A percentile compares a stretch with the other conserved stretches of the same genome.
These are phyloP conservation scores for Coelinius sp. DNA, from an alignment of 2,888 invertebrate species.

Conservation along the genomic window DNA sequence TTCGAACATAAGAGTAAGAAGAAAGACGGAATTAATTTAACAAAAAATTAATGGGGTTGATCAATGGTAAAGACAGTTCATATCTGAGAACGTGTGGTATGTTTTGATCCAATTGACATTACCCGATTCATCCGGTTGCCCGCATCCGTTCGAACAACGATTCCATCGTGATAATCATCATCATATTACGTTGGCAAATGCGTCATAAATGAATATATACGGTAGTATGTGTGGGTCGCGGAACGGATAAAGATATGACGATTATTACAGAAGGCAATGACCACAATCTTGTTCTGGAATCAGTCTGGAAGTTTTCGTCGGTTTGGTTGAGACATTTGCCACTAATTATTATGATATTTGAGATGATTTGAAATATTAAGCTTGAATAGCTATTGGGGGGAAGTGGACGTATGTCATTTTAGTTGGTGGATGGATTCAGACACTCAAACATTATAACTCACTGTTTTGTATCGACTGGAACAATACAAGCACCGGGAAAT, in stretches of 20 bases:
- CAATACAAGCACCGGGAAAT: not conserved
- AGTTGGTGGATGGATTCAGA: not conserved
- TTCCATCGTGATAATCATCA: conserved; percentile 28
- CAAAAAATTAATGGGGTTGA: not conserved
- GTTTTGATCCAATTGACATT: conserved; percentile 22
- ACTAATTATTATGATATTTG: conserved; percentile 61
- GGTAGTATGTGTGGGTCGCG: conserved; percentile 54
- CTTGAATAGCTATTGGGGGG: not conserved
- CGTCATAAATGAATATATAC: conserved; percentile 35
- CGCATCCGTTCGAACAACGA: conserved; percentile 29
- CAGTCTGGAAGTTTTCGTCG: conserved; percentile 55
- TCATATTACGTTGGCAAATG: conserved; percentile 11
- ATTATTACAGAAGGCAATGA: conserved; percentile 50
- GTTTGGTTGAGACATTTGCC: conserved; percentile 55
- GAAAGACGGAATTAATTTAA: not conserved
- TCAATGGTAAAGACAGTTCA: not conserved
- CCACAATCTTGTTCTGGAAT: conserved; percentile 61
- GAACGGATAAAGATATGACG: conserved; percentile 52
- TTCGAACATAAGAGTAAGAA: not conserved
- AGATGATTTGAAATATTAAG: conserved; percentile 61
- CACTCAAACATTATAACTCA: not conserved
- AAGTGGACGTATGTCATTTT: not conserved
- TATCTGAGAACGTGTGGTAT: not conserved
- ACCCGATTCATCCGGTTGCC: conserved; percentile 26
- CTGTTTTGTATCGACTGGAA: not conserved